Conservation (phyloP, 37 sponge, comb jelly and placozoan genomes). For the Tethya wilhelma region DNA sequence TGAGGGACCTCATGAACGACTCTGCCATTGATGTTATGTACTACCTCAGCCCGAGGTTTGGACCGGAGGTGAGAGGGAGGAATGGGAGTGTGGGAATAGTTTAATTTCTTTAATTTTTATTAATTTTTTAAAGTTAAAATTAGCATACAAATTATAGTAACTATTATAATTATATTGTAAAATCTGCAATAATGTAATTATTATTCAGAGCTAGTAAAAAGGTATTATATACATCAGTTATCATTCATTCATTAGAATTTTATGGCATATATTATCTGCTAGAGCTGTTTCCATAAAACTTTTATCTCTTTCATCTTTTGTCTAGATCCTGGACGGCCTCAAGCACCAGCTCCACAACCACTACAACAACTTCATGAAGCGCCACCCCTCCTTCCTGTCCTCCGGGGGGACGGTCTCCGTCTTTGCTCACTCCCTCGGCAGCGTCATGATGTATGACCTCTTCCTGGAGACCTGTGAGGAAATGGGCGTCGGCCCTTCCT, state of each 20-base stretch:
- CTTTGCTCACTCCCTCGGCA: constrained; percentile 90
- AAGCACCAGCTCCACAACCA: constrained; percentile 54
- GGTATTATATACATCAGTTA: no score
- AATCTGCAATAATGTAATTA: neutral
- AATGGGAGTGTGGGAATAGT: no score
- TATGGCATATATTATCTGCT: no score
- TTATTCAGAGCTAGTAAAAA: no score
- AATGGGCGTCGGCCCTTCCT: neutral
- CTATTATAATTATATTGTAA: neutral
- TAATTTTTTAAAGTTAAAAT: no score
- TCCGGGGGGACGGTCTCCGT: constrained; percentile 77
- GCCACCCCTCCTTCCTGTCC: constrained; percentile 67
- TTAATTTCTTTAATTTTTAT: no score
- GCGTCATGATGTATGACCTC: constrained; percentile 86
- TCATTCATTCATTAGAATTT: no score
- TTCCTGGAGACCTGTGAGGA: constrained; percentile 37
- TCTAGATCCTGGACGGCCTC: constrained; percentile 73
- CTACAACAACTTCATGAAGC: constrained; percentile 64
- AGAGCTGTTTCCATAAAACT: neutral
- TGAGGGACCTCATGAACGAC: constrained; percentile 73
- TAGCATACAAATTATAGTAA: no score
- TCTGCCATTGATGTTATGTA: constrained; percentile 81
- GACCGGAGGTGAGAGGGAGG: constrained; percentile 88
- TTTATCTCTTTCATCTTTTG: neutral
- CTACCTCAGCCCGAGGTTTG: constrained; percentile 81